Evolutionary conservation across 2,113 vertebrate species (phyloP), one percentile per base, ranked within the genome.

Genomic region (Rhea pennata): DNA sequence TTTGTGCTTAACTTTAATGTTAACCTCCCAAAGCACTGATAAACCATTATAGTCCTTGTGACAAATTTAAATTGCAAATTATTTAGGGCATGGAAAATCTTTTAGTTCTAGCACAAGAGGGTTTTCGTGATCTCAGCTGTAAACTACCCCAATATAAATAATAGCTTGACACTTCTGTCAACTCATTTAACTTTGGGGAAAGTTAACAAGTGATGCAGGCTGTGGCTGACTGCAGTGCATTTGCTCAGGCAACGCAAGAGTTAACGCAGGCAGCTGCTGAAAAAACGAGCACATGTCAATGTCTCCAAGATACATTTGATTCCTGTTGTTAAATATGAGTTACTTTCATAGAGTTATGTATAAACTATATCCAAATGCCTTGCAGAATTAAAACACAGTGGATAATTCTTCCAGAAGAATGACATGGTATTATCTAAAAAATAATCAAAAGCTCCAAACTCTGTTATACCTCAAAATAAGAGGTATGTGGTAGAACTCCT

Each of bases 21-120:
- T 62, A 16, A 48, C 40, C 5, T 8, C 2, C 6, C 17, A 3
- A 21, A 56, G 69, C 81, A 70, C 2, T 70, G 84, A 92, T 80
- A 83, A 95, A 91, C 3, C 0, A 26, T 27, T 17, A 40, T 12
- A 54, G 74, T 50, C 64, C 67, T 90, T 72, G 31, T 16, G 19
- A 72, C 53, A 87, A 87, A 87, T 86, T 46, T 86, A 73, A 95
- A 88, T 46, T 83, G 79, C 69, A 90, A 90, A 90, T 90, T 62
- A 91, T 59, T 46, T 71, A 42, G 51, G 59, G 46, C 54, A 80
- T 88, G 54, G 40, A 88, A 93, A 84, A 69, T 39, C 50, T 71
- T 91, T 89, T 90, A 77, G 58, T 80, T 85, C 75, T 24, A 83
- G 58, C 40, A 92, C 77, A 92, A 87, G 50, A 44, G 53, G 24